phyloP scores from a whole-genome alignment of 2,888 invertebrate genomes.

The Sarcophaga variegata region DNA sequence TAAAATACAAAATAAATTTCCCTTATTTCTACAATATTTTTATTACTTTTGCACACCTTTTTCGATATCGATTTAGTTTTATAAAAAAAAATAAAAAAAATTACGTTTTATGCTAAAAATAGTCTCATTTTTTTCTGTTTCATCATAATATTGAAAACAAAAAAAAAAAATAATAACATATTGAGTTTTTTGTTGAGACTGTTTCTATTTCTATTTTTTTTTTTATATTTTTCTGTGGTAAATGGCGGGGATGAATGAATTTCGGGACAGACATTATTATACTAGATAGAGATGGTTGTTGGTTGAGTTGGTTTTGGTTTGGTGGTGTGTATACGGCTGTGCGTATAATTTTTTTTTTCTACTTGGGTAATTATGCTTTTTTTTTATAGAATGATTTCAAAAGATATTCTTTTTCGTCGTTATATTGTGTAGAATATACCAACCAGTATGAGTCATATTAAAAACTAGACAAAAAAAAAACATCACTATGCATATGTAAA shows the following conservation, averaged over 20 bases:
- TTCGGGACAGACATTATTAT: conserved; percentile 7
- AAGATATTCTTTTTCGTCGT: conserved; percentile 28
- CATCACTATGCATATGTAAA: not conserved
- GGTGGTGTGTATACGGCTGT: conserved; percentile 28
- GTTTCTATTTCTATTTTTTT: not conserved
- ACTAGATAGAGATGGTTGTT: conserved; percentile 16
- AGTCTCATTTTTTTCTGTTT: conserved; percentile 32
- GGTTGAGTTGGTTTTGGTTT: conserved; percentile 23
- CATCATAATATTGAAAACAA: conserved; percentile 8
- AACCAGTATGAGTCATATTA: conserved; percentile 52
- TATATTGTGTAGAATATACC: conserved; percentile 7
- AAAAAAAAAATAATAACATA: not conserved
- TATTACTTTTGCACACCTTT: conserved; percentile 42
- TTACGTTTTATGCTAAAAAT: conserved; percentile 51
- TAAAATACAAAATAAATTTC: not conserved
- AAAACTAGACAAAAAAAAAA: conserved; percentile 32
- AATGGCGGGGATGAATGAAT: conserved; percentile 52
- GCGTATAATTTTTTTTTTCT: conserved; percentile 23
- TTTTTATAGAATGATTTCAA: not conserved
- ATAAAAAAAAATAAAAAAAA: conserved; percentile 25
- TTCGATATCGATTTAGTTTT: conserved; percentile 40
- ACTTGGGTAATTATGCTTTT: conserved; percentile 40
- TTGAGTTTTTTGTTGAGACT: not conserved
- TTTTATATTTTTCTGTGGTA: conserved; percentile 29
- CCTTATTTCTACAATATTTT: not conserved